Evolutionary conservation across 2,113 vertebrate species (phyloP).

Genomic region (Mirza zaza): DNA sequence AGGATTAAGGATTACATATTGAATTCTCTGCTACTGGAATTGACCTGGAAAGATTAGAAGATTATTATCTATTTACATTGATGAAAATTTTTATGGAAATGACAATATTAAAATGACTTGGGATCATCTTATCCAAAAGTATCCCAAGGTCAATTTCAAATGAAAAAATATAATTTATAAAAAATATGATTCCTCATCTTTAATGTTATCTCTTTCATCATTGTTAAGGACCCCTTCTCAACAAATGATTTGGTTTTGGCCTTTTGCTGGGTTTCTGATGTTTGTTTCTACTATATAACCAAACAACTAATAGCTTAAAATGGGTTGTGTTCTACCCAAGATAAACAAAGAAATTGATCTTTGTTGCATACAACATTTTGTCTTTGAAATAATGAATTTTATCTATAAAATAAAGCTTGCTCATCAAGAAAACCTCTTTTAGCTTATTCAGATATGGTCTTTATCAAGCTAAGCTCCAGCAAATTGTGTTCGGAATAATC

Average conservation of each 20-base stretch:
- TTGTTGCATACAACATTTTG: slow-evolving; percentile 66
- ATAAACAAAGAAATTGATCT: slow-evolving; percentile 80
- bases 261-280: slow-evolving; percentile 52
- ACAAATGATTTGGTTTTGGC: slow-evolving; percentile 12
- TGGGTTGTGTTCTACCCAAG: slow-evolving; percentile 56
- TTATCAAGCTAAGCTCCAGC: slow-evolving; percentile 73
- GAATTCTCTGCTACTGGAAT: background rate
- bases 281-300: slow-evolving; percentile 71
- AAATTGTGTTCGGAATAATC: slow-evolving; percentile 73
- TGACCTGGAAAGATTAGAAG: slow-evolving; percentile 32
- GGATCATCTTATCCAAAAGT: background rate
- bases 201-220: slow-evolving; percentile 52
- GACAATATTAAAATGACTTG: slow-evolving; percentile 55
- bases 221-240: background rate
- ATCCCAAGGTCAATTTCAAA: slow-evolving; percentile 49
- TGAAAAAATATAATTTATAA: slow-evolving; percentile 54
- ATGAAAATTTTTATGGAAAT: slow-evolving; percentile 65
- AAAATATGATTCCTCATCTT: background rate
- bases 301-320: slow-evolving; percentile 75
- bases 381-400: slow-evolving; percentile 71
- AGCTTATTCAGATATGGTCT: slow-evolving; percentile 73
- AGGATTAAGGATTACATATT: background rate
- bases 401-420: slow-evolving; percentile 81
- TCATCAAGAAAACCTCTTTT: slow-evolving; percentile 73
- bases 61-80: background rate